Percentiles rank a stretch among this genome's conserved stretches.
Evolutionary conservation across 2,113 vertebrate genomes (phyloP).

Genomic region (Chiloscyllium plagiosum): DNA sequence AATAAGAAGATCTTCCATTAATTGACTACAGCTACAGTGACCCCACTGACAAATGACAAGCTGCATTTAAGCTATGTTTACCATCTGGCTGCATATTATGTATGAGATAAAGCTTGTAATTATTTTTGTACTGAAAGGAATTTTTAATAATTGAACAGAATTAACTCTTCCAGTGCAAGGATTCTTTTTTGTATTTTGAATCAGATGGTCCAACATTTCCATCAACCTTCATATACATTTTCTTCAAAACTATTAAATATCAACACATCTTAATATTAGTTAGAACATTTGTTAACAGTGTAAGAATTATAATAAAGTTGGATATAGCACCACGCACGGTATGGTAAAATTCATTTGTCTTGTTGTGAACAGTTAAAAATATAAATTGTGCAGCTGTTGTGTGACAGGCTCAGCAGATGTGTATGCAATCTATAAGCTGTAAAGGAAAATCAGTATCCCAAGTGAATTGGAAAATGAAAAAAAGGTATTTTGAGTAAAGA

Average conservation of each 20-base stretch:
- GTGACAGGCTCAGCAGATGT: slow-evolving; percentile 17
- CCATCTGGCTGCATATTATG: slow-evolving; percentile 37
- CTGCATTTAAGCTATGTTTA: slow-evolving; percentile 39
- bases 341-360: background rate
- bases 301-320: background rate
- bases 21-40: slow-evolving; percentile 40
- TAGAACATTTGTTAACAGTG: background rate
- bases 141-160: slow-evolving; percentile 18
- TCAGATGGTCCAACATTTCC: background rate
- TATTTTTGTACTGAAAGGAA: slow-evolving; percentile 23
- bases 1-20: slow-evolving; percentile 39
- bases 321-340: background rate
- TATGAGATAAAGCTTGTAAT: slow-evolving; percentile 30
- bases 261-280: background rate
- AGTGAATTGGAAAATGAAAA: background rate
- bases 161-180: slow-evolving; percentile 7
- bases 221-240: background rate
- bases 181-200: background rate
- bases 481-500: background rate
- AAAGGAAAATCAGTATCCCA: background rate
- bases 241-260: background rate
- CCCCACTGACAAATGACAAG: slow-evolving; percentile 39
- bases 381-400: slow-evolving; percentile 21
- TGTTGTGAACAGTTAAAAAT: background rate
- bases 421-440: background rate